These are phyloP conservation scores for Aspidoscelis tigris DNA, from an alignment of 2,113 vertebrate genomes.

Conservation along the genomic window DNA sequence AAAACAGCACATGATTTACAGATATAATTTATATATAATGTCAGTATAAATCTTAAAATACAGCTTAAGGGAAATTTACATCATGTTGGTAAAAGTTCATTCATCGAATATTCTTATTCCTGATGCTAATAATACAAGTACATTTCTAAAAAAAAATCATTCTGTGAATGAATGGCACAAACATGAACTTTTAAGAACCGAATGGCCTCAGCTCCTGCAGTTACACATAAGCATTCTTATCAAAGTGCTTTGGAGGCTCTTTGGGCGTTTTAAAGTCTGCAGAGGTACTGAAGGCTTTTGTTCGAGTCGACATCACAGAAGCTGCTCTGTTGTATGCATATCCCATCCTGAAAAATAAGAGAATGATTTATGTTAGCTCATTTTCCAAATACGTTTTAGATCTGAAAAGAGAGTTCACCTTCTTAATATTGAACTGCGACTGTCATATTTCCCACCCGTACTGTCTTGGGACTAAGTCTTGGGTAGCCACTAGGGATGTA, in stretches of 20 bases:
- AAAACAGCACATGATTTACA: constrained; percentile 73
- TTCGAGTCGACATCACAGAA: constrained; percentile 80
- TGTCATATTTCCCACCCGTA: too few species aligned
- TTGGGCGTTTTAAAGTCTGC: constrained; percentile 65
- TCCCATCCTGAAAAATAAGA: constrained; percentile 73
- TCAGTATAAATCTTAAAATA: constrained; percentile 65
- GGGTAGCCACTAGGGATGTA: too few species aligned
- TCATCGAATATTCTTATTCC: constrained; percentile 69
- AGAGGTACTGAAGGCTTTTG: constrained; percentile 76
- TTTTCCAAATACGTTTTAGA: background rate
- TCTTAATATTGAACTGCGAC: too few species aligned
- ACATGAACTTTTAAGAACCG: constrained; percentile 34
- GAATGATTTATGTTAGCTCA: background rate
- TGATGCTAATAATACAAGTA: constrained; percentile 55
- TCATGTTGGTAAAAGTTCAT: constrained; percentile 67
- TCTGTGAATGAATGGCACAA: constrained; percentile 63
- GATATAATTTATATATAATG: constrained; percentile 63
- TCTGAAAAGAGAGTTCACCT: background rate
- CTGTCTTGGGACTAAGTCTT: too few species aligned
- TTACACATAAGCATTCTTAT: constrained; percentile 89
- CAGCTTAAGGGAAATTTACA: constrained; percentile 74
- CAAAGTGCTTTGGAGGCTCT: constrained; percentile 77
- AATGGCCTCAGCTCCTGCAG: constrained; percentile 16
- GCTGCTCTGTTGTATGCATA: constrained; percentile 81
- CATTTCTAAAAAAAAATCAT: constrained; percentile 51